Conservation (phyloP, 2,888 invertebrate species). For the Cheilosia urbana region DNA sequence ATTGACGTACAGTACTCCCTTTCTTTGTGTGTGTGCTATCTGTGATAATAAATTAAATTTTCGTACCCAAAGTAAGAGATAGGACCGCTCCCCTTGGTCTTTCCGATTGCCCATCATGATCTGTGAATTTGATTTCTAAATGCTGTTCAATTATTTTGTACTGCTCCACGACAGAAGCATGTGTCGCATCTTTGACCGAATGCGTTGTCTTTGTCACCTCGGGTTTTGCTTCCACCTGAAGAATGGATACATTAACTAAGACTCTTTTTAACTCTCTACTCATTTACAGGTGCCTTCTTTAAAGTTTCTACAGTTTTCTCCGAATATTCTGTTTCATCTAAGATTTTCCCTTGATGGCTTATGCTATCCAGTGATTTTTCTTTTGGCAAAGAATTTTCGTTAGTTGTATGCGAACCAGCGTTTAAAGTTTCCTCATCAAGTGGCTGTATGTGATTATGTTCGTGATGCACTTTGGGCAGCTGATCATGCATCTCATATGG, state of each 20-base stretch:
- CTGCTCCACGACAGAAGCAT: conserved; percentile 82
- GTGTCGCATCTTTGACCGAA: conserved; percentile 42
- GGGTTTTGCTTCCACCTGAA: conserved; percentile 7
- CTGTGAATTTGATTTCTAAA: conserved; percentile 83
- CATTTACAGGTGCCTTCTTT: conserved; percentile 78
- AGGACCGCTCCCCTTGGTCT: conserved; percentile 92
- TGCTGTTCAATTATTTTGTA: conserved; percentile 82
- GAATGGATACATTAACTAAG: neutral
- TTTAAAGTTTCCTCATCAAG: conserved; percentile 30
- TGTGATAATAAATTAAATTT: neutral
- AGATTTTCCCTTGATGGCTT: conserved; percentile 74
- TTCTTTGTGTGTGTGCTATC: no score
- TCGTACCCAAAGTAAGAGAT: conserved; percentile 89
- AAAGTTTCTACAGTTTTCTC: conserved; percentile 81
- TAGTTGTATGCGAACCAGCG: conserved; percentile 17
- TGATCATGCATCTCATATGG: conserved; percentile 10
- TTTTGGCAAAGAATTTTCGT: conserved; percentile 22
- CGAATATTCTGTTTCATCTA: conserved; percentile 77
- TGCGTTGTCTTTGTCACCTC: neutral
- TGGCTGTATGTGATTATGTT: conserved; percentile 13
- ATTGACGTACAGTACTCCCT: no score
- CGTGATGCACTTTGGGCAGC: neutral
- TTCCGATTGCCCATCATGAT: conserved; percentile 87
- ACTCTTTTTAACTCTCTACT: neutral
- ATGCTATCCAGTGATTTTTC: conserved; percentile 63